Percentiles rank a stretch among this genome's conserved stretches.
Evolutionary conservation across 2,113 vertebrate species (phyloP).

Genomic region (Varanus komodoensis): DNA sequence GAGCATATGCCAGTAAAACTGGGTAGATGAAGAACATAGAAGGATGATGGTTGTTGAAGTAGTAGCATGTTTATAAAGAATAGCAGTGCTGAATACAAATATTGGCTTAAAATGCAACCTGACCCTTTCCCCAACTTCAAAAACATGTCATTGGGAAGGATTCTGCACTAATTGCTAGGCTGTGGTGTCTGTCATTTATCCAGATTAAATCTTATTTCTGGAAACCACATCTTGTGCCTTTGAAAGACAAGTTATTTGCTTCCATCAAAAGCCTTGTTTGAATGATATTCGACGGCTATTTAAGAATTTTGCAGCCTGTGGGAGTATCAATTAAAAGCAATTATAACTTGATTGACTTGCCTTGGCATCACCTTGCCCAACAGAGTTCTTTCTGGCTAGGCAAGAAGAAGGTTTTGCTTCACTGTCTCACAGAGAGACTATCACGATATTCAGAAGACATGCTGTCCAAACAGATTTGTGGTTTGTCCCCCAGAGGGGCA

Average conservation of each 20-base stretch:
- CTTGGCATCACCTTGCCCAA: slow-evolving; percentile 5
- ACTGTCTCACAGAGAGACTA: background rate
- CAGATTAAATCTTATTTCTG: background rate
- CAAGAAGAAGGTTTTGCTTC: slow-evolving; percentile 39
- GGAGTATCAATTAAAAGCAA: slow-evolving; percentile 21
- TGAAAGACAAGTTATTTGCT: background rate
- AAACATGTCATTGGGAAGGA: background rate
- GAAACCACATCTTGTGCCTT: slow-evolving; percentile 8
- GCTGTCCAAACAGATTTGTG: slow-evolving; percentile 18
- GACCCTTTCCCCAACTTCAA: background rate
- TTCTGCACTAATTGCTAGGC: background rate
- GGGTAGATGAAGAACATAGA: background rate
- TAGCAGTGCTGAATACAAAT: background rate
- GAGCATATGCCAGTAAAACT: background rate
- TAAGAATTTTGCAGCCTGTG: background rate
- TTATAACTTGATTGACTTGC: slow-evolving; percentile 53
- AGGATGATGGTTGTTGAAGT: background rate
- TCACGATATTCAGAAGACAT: background rate
- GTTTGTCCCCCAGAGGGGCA: background rate
- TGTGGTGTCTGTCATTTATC: slow-evolving; percentile 27
- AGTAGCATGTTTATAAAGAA: background rate
- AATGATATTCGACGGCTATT: background rate
- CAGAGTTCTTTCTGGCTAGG: slow-evolving; percentile 33
- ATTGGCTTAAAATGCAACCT: background rate
- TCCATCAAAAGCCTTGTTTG: background rate